Evolutionary conservation across 2,888 invertebrate genomes (phyloP).

Genomic region (Reticulitermes lucifugus): DNA sequence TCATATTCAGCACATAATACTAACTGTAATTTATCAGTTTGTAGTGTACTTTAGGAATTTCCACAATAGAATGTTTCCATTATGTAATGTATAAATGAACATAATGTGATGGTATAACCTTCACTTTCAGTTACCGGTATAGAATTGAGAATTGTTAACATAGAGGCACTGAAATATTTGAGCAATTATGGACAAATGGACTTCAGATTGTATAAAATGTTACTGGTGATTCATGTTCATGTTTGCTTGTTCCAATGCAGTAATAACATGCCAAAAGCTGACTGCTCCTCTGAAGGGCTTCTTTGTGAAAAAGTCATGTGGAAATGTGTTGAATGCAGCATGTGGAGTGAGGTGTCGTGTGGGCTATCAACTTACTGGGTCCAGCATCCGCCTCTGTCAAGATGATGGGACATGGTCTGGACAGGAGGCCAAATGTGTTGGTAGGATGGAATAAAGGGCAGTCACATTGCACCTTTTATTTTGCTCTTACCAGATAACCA

Average conservation of each 20-base stretch:
- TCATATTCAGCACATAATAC: too few species aligned
- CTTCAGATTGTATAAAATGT: neutral
- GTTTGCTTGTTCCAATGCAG: conserved; percentile 58
- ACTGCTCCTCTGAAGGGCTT: conserved; percentile 73
- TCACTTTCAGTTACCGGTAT: too few species aligned
- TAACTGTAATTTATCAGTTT: too few species aligned
- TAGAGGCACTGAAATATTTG: too few species aligned
- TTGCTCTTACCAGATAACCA: too few species aligned
- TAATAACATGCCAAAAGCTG: conserved; percentile 71
- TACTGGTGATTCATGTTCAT: too few species aligned
- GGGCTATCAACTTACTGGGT: conserved; percentile 68
- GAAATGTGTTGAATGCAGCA: conserved; percentile 75
- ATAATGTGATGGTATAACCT: too few species aligned
- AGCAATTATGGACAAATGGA: neutral
- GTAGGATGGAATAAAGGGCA: conserved; percentile 61
- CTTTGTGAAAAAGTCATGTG: conserved; percentile 73
- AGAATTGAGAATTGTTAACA: too few species aligned
- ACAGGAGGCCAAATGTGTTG: conserved; percentile 70
- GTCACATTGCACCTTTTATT: too few species aligned
- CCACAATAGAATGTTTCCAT: too few species aligned
- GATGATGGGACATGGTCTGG: conserved; percentile 77
- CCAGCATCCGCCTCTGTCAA: conserved; percentile 72
- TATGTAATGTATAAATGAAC: too few species aligned
- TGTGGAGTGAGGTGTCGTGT: conserved; percentile 76
- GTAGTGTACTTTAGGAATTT: too few species aligned